Evolutionary conservation across 2,888 invertebrate species (phyloP), one percentile per base, ranked within the genome.

Genomic region (Macroteleia sp.): DNA sequence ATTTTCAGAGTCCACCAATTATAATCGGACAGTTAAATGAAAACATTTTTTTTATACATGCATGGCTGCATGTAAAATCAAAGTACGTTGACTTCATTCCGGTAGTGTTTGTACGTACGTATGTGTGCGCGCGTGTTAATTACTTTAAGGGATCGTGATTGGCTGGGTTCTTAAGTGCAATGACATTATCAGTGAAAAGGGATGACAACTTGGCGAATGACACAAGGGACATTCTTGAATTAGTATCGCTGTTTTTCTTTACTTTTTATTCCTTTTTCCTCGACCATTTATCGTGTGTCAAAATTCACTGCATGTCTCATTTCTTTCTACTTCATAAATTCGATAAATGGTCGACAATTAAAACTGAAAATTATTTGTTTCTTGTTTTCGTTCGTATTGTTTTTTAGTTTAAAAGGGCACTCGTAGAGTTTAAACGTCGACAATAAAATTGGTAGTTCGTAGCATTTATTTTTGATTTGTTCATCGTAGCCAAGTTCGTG

Each of bases 41-140:
- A n/a, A n/a, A n/a, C n/a, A n/a, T n/a, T n/a, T 73, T 79, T 79
- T 83, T 78, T 81, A 80, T n/a, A 87, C 88, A 88, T 89, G 89
- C 86, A 85, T 86, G 87, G 81, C 81, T 88, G 90, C 89, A 90
- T 87, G 89, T 85, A 83, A 80, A 85, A 79, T 14, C 42, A 84
- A 50, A 73, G 52, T 69, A 73, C 73, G 64, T 46, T 86, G 83
- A 81, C 84, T 61, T 80, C 78, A 78, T 86, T 79, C 79, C 79
- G 79, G 85, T 88, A 88, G 86, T 84, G 83, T 82, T 80, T 85
- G 85, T 81, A 41, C 85, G 85, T 86, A 82, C 81, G 82, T 85
- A 82, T 87, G 81, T 85, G 82, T 77, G 82, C 81, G 76, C 71
- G 70, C 75, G 69, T 62, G 16, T 75, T 56, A 71, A n/a, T n/a